Conservation (phyloP, 2,797 vertebrate species). For the Dermochelys coriacea region DNA sequence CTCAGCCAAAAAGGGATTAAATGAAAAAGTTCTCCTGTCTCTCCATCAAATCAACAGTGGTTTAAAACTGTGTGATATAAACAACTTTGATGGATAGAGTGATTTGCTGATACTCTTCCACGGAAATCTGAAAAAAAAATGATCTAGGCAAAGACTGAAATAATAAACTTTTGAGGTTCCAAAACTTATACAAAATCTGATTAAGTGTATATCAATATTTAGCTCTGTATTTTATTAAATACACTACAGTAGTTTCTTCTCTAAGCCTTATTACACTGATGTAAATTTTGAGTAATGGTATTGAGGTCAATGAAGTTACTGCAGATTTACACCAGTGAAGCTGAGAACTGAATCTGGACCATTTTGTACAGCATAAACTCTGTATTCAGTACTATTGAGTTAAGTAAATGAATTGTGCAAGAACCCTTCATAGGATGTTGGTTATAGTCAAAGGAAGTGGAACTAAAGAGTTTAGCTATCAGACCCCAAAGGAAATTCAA, state of each 20-base stretch:
- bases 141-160: background rate
- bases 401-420: background rate
- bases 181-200: background rate
- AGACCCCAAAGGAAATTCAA: background rate
- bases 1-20: background rate
- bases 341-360: background rate
- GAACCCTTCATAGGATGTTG: background rate
- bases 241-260: background rate
- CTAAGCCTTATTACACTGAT: background rate
- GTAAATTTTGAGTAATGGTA: background rate
- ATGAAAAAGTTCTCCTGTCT: background rate
- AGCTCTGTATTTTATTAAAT: background rate
- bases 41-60: background rate
- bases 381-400: background rate
- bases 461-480: background rate
- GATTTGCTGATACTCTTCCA: background rate
- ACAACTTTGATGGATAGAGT: background rate
- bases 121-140: background rate
- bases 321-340: rapidly evolving
- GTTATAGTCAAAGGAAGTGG: background rate
- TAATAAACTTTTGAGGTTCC: background rate
- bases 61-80: background rate
- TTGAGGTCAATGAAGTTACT: background rate
- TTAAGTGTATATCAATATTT: background rate
- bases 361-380: background rate